Base-by-base conservation (phyloP, 2,797 vertebrate species). In the Fistularia tabacaria region DNA sequence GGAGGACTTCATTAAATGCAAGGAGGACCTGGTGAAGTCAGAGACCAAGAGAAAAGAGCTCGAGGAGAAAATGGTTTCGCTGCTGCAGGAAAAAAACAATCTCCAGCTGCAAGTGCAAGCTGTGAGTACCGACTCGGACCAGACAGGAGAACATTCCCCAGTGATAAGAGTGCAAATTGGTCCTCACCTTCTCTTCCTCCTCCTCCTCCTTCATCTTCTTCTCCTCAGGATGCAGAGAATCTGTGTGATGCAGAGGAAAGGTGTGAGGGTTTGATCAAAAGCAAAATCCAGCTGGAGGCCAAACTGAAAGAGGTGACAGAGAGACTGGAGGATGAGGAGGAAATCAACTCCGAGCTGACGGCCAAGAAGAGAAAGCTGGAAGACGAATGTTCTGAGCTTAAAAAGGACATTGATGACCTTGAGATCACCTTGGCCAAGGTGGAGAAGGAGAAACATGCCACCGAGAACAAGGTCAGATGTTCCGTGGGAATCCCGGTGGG, bases 271-370 rank as follows among this genome's bases (percentile, higher is more conserved):
- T 65, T 87, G 51, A 87, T 85, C 37, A 85, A 85, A 61, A 81
- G 87, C 3, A 58, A 84, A 56, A 89, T 94, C 66, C 92, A 92
- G n/a, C 77, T 93, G 25, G 93, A 94, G 80, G 88, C 91, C 36
- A 93, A 92, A 84, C 90, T 93, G 50, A 93, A 94, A 79, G 92
- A 93, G 70, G 62, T 91, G 50, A 88, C 52, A 0, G 92, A 94
- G 81, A 87, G 92, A 13, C n/a, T 93, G 60, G 92, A 94, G 36
- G 93, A 94, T 0, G 93, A 94, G 46, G 93, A 94, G 38, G 93
- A 94, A 2, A 77, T 92, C 0, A 92, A 92, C 12, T 88, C 90
- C 0, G 93, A 94, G 57, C 55, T 94, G 66, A 94, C 83, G 1
- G 56, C 83, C 55, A 84, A 80, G 76, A 87, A 82, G 76, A 46